These are phyloP conservation scores for Athalia circularis DNA, from an alignment of 2,888 invertebrate species.

Conservation along the genomic window DNA sequence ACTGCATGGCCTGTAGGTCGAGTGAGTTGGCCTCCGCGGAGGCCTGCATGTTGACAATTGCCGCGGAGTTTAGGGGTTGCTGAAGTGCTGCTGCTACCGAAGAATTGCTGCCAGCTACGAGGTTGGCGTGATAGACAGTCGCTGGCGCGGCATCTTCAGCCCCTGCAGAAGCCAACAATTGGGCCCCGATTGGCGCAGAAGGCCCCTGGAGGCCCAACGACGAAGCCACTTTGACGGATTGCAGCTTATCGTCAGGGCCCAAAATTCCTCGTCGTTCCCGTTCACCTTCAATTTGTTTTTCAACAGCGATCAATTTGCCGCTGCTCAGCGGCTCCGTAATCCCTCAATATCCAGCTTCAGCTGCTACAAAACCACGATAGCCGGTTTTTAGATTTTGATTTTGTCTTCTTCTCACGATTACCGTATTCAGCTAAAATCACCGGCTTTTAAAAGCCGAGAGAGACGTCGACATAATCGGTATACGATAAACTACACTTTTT, in stretches of 20 bases:
- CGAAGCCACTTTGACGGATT: constrained; percentile 75
- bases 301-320: constrained; percentile 41
- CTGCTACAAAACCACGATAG: neutral
- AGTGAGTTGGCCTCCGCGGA: constrained; percentile 86
- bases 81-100: constrained; percentile 70
- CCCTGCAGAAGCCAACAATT: constrained; percentile 67
- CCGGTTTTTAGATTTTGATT: neutral
- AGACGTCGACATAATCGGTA: too few relatives aligned
- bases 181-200: constrained; percentile 74
- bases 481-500: too few relatives aligned
- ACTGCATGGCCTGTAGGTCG: constrained; percentile 96
- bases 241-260: constrained; percentile 68
- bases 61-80: constrained; percentile 69
- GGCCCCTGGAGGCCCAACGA: constrained; percentile 74
- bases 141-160: constrained; percentile 66
- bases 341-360: constrained; percentile 33
- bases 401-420: too few relatives aligned
- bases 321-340: constrained; percentile 45
- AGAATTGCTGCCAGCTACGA: constrained; percentile 71
- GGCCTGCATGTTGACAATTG: constrained; percentile 82
- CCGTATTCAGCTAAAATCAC: too few relatives aligned
- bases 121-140: constrained; percentile 72
- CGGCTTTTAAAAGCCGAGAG: too few relatives aligned
- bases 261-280: constrained; percentile 60
- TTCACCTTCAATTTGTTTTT: constrained; percentile 41